These are phyloP conservation scores for Trichonephila clavipes DNA, from an alignment of 1,140 invertebrate genomes.

Conservation along the genomic window DNA sequence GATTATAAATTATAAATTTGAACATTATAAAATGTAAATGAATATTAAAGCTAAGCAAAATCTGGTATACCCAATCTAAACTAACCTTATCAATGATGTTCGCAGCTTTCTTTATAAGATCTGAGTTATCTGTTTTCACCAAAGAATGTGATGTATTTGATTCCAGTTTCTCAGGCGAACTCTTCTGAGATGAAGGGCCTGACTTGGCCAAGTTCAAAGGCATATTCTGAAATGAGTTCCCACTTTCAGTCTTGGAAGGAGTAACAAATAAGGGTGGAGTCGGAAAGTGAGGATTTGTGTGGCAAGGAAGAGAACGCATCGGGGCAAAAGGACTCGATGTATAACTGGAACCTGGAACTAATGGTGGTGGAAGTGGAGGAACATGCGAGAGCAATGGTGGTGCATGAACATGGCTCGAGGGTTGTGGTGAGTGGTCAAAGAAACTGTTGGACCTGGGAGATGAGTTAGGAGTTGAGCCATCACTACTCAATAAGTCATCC, in stretches of 20 bases:
- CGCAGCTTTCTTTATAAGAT: slow-evolving; percentile 66
- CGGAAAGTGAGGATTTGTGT: slow-evolving; percentile 71
- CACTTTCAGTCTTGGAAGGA: slow-evolving; percentile 35
- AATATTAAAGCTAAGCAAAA: no score
- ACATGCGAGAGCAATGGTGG: slow-evolving; percentile 51
- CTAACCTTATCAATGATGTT: slow-evolving; percentile 66
- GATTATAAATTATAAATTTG: no score
- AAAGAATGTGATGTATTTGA: background rate
- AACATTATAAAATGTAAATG: no score
- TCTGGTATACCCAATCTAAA: background rate
- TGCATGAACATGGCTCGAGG: background rate
- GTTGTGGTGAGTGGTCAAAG: slow-evolving; percentile 55
- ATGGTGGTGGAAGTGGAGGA: slow-evolving; percentile 61
- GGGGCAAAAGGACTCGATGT: slow-evolving; percentile 57
- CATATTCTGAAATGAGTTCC: slow-evolving; percentile 56
- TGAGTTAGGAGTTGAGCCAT: slow-evolving; percentile 53
- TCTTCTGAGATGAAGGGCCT: slow-evolving; percentile 65
- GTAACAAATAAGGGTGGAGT: slow-evolving; percentile 76
- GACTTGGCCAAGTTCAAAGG: slow-evolving; percentile 74
- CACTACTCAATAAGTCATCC: slow-evolving; percentile 67
- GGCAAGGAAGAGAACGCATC: slow-evolving; percentile 44
- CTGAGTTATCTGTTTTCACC: slow-evolving; percentile 45
- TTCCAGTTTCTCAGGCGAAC: slow-evolving; percentile 62
- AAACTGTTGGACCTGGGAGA: slow-evolving; percentile 40
- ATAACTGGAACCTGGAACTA: slow-evolving; percentile 36